phyloP scores from a whole-genome alignment of 37 sponge, comb jelly and placozoan genomes.

The Tethya wilhelma region DNA sequence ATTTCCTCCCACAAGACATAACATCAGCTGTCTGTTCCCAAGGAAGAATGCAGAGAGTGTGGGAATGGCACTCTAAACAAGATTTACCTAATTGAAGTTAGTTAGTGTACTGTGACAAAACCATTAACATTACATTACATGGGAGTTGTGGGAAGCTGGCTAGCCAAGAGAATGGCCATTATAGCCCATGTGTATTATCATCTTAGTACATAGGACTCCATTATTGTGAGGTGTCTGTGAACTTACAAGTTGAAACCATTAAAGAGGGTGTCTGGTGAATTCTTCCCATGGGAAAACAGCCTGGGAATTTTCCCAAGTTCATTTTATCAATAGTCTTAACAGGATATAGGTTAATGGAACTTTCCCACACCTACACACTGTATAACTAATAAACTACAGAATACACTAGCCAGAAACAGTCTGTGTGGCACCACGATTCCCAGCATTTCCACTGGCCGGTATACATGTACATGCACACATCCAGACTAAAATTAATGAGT shows the following conservation, averaged over 20 bases:
- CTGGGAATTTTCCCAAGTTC: neutral
- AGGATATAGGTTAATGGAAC: neutral
- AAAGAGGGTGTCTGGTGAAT: neutral
- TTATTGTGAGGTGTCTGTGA: neutral
- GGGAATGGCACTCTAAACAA: neutral
- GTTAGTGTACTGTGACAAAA: neutral
- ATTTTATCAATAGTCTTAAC: neutral
- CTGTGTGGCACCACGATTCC: neutral
- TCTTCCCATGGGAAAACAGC: neutral
- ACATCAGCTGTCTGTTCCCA: neutral
- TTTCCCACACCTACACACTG: neutral
- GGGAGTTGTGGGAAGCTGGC: no score
- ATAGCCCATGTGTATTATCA: neutral
- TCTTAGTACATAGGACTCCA: no score
- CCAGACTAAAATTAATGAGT: no score
- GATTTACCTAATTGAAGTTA: neutral
- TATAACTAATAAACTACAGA: neutral
- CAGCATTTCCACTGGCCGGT: neutral
- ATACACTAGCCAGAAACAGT: constrained; percentile 1
- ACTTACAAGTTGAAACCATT: neutral
- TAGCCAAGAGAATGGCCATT: no score
- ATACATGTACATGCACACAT: no score
- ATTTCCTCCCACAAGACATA: neutral
- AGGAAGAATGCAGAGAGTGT: neutral
- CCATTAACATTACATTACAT: neutral